Evolutionary conservation across 2,888 invertebrate species (phyloP), one percentile per base, ranked within the genome.

Genomic region (Rhaphigaster nebulosa): DNA sequence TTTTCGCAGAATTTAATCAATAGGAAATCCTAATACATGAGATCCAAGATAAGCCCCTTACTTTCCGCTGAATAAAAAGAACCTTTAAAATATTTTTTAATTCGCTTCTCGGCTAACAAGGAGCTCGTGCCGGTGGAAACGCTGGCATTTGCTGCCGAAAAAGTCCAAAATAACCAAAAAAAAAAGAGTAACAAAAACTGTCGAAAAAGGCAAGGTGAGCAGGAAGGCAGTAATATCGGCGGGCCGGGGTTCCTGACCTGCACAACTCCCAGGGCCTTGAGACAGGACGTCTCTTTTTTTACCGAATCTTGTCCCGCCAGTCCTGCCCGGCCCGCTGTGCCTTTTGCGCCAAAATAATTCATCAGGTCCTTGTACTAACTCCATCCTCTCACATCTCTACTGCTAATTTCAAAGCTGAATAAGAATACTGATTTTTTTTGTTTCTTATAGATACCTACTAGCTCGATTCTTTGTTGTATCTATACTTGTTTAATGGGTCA

Each of bases 131-230:
- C 15, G 38, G 23, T 23, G 34, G 29, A 20, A 76, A 38, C 34
- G 6, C 20, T 76, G 70, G 20, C 70, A 76, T 76, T 76, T 76
- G 70, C 34, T 76, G 70, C 70, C 70, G 10, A 76, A 76, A 76
- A 76, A 76, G 38, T 38, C 34, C 29, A 34, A 76, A 76, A 76
- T 20, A 76, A 38, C 18, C 8, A 70, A 2, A 70, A 34, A 34
- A 34, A 34, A 13, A 18, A 29, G 15, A 29, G n/a, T n/a, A 65
- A 13, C 13, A 65, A 65, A 65, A 65, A 34, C 0, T 34, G 70
- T 23, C 70, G 12, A n/a, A 84, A n/a, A 84, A 84, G 3, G n/a
- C 84, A 84, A 84, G 84, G 84, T 84, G 41, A 84, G 84, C 84
- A 84, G 84, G 84, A 84, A 84, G 45, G 15, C 26, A 23, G 20